Evolutionary conservation across 1,140 invertebrate genomes (phyloP).

Genomic region (Luehdorfia chinensis): DNA sequence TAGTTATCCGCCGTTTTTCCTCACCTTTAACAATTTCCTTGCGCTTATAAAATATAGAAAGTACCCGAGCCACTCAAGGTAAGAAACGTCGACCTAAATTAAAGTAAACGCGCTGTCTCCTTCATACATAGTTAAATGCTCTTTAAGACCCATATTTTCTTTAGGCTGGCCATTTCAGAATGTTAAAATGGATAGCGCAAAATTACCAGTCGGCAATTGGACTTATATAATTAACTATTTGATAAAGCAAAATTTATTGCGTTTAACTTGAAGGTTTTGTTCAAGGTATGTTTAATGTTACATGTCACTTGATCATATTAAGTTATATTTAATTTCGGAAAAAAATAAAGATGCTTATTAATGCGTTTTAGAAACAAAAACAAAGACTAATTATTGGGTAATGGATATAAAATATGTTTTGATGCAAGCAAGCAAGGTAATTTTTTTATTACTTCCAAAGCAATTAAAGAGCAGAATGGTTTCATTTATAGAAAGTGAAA

Average conservation of each 20-base stretch:
- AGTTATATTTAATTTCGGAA: too few species aligned
- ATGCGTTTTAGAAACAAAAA: too few species aligned
- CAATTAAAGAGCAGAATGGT: background rate
- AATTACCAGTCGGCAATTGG: constrained; percentile 49
- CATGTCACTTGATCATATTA: too few species aligned
- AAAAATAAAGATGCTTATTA: too few species aligned
- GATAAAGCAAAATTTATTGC: too few species aligned
- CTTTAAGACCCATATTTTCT: constrained; percentile 61
- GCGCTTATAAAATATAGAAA: constrained; percentile 49
- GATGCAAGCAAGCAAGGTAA: background rate
- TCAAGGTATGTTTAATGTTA: too few species aligned
- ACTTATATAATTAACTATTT: constrained; percentile 45
- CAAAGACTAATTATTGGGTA: constrained; percentile 30
- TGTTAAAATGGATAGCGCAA: constrained; percentile 52
- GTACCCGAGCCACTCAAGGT: constrained; percentile 37
- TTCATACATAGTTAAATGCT: constrained; percentile 70
- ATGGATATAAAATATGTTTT: constrained; percentile 19
- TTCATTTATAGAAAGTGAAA: background rate
- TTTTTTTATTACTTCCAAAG: background rate
- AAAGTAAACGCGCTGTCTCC: constrained; percentile 64
- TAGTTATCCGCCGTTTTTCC: constrained; percentile 17
- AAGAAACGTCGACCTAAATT: constrained; percentile 57
- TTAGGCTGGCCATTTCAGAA: constrained; percentile 41
- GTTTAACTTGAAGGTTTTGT: too few species aligned
- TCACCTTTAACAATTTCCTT: constrained; percentile 32